A percentile compares a stretch with the other conserved stretches of the same genome.
These are phyloP conservation scores for Thomomys bottae DNA, from an alignment of 2,113 vertebrate genomes.

Conservation along the genomic window DNA sequence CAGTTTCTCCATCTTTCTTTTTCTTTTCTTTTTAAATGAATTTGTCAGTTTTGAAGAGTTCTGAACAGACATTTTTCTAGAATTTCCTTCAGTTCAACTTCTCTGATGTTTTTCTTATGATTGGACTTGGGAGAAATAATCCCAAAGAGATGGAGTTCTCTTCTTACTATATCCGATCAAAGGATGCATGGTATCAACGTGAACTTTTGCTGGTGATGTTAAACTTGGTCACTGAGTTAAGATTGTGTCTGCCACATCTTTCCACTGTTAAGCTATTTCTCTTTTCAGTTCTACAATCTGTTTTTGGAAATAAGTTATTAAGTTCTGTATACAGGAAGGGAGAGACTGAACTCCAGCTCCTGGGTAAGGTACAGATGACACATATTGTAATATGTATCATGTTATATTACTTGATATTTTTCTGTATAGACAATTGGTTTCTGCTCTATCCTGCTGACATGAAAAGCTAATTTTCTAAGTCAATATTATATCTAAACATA, in stretches of 20 bases:
- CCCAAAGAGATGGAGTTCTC: not conserved
- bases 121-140: not conserved
- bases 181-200: not conserved
- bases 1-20: conserved; percentile 21
- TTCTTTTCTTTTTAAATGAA: not conserved
- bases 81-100: conserved; percentile 11
- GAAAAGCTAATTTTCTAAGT: conserved; percentile 4
- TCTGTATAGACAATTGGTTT: not conserved
- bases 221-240: conserved; percentile 5
- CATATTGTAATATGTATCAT: not conserved
- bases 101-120: conserved; percentile 15
- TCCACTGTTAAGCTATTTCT: not conserved
- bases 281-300: not conserved
- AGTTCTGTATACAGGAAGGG: not conserved
- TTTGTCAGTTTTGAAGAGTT: conserved; percentile 11
- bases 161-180: not conserved
- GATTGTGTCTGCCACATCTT: not conserved
- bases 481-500: not conserved
- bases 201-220: not conserved
- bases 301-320: conserved; percentile 32
- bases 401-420: conserved; percentile 1
- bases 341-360: not conserved
- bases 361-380: not conserved
- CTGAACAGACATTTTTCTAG: not conserved
- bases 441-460: not conserved